A percentile compares a stretch with the other conserved stretches of the same genome.
Evolutionary conservation across 2,888 invertebrate genomes (phyloP).

Genomic region (Thumatha senex): DNA sequence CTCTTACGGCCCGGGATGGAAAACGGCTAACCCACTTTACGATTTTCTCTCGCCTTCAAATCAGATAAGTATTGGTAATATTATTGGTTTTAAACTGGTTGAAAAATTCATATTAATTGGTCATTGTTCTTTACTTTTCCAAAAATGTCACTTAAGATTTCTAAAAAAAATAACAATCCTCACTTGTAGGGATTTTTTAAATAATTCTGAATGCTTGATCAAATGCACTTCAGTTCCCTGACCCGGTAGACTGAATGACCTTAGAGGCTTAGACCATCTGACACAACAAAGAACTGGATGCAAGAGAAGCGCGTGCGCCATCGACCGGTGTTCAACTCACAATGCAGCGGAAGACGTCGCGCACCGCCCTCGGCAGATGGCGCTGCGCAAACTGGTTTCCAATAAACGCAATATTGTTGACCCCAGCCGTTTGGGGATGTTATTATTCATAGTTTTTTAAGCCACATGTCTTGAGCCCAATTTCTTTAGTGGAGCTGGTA

Average conservation of each 20-base stretch:
- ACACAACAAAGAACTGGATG: slow-evolving; percentile 39
- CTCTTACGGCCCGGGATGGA: too few relatives aligned
- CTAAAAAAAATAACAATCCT: too few relatives aligned
- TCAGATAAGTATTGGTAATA: too few relatives aligned
- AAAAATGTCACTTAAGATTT: too few relatives aligned
- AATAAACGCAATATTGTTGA: slow-evolving; percentile 65
- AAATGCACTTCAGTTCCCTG: slow-evolving; percentile 27
- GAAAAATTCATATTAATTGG: too few relatives aligned
- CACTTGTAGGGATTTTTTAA: too few relatives aligned
- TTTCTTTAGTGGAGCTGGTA: slow-evolving; percentile 12
- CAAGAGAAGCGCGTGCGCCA: slow-evolving; percentile 67
- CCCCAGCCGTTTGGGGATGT: slow-evolving; percentile 50
- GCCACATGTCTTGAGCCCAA: slow-evolving; percentile 42
- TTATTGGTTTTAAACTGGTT: too few relatives aligned
- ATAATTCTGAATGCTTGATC: neutral
- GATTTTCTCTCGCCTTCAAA: too few relatives aligned
- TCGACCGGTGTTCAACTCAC: slow-evolving; percentile 63
- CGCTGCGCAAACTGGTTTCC: slow-evolving; percentile 62
- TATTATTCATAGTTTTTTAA: slow-evolving; percentile 44
- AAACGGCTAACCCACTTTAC: too few relatives aligned
- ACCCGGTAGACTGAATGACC: slow-evolving; percentile 32
- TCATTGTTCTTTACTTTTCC: too few relatives aligned
- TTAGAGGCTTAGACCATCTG: slow-evolving; percentile 39
- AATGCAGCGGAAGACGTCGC: slow-evolving; percentile 77
- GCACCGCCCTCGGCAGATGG: slow-evolving; percentile 70